Percentiles rank a stretch among this genome's conserved stretches.
Evolutionary conservation across 2,888 invertebrate species (phyloP).

Genomic region (Endomychus coccineus): DNA sequence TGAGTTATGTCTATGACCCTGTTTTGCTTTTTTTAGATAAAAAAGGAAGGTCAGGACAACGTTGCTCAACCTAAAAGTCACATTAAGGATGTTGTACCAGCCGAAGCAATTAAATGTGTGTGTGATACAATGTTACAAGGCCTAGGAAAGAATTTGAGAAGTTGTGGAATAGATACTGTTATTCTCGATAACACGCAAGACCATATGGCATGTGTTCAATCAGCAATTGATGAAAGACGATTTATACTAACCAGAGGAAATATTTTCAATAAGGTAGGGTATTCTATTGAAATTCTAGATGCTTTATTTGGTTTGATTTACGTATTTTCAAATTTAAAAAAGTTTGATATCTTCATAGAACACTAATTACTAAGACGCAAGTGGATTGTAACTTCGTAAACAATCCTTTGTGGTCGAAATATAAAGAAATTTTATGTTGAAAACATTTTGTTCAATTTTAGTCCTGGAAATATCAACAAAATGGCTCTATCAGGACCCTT

Average conservation of each 20-base stretch:
- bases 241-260: constrained; percentile 51
- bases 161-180: constrained; percentile 54
- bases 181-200: constrained; percentile 46
- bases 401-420: too few relatives aligned
- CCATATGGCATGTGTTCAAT: constrained; percentile 48
- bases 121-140: constrained; percentile 56
- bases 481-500: too few relatives aligned
- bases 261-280: constrained; percentile 43
- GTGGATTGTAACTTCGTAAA: too few relatives aligned
- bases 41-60: constrained; percentile 8
- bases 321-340: too few relatives aligned
- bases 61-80: constrained; percentile 34
- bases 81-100: constrained; percentile 27
- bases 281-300: constrained; percentile 20
- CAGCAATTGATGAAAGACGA: constrained; percentile 48
- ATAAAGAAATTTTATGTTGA: too few relatives aligned
- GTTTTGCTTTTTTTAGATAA: constrained; percentile 7
- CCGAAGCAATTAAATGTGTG: constrained; percentile 43
- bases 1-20: too few relatives aligned
- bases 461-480: too few relatives aligned
- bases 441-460: too few relatives aligned
- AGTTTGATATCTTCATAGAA: too few relatives aligned
- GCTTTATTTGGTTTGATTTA: too few relatives aligned
- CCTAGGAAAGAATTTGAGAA: constrained; percentile 55
- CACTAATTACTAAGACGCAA: too few relatives aligned